Conservation (phyloP, 2,888 invertebrate genomes). For the Trilocha varians region DNA sequence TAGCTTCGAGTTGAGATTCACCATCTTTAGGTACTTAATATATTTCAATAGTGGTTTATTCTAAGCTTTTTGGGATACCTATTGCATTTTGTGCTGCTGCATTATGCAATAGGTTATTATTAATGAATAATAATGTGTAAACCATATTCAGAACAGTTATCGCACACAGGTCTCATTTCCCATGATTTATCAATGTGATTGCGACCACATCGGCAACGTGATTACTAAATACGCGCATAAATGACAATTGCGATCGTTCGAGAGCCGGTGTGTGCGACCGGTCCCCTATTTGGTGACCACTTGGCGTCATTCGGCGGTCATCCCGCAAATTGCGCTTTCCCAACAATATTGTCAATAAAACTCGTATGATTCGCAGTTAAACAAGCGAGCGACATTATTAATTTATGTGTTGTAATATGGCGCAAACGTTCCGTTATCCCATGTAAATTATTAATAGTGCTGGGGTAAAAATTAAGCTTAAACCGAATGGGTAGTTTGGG, state of each 20-base stretch:
- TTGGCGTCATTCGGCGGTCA: constrained; percentile 62
- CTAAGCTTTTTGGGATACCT: too few species aligned
- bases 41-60: too few species aligned
- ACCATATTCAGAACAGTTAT: neutral
- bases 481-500: constrained; percentile 70
- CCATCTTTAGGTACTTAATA: too few species aligned
- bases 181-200: constrained; percentile 18
- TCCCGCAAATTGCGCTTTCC: constrained; percentile 72
- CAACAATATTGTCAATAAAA: constrained; percentile 74
- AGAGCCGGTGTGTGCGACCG: constrained; percentile 25
- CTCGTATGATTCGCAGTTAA: constrained; percentile 74
- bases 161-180: neutral
- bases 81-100: too few species aligned
- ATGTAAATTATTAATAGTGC: constrained; percentile 72
- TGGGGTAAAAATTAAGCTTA: constrained; percentile 73
- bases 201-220: constrained; percentile 34
- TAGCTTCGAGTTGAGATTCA: too few species aligned
- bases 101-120: too few species aligned
- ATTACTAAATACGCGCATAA: constrained; percentile 37
- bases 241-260: constrained; percentile 44
- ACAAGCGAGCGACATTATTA: constrained; percentile 72
- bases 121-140: neutral
- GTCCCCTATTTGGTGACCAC: constrained; percentile 66
- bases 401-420: constrained; percentile 73
- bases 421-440: constrained; percentile 68